Base-by-base conservation (phyloP, 2,888 invertebrate species). In the Protophormia terraenovae region DNA sequence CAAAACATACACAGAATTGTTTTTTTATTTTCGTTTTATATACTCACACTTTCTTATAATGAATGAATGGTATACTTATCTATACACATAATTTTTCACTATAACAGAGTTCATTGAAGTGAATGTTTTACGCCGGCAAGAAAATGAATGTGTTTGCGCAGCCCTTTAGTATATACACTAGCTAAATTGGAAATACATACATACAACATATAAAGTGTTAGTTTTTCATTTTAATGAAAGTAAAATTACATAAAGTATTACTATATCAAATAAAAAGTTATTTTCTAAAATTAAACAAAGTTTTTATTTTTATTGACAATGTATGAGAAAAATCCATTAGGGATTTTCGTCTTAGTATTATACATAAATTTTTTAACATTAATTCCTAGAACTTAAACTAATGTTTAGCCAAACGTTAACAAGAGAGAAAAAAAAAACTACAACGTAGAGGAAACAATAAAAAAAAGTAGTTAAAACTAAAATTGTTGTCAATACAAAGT, bases 321-420 rank as follows among this genome's bases (percentile, higher is more conserved):
- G 64, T 64, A 84, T 67, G 78, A 38, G 60, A 19, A 73, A 83
- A 73, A 53, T 76, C 50, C 58, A 80, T 84, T 76, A 66, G 66
- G 64, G 75, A 71, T 55, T 35, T 58, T 7, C 12, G n/a, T 71
- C n/a, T 41, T 10, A 24, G 8, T 14, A 47, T 14, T 12, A 41
- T 41, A 47, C 19, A 47, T 19, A 19, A n/a, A n/a, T n/a, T n/a
- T n/a, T n/a, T n/a, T n/a, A n/a, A n/a, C n/a, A n/a, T n/a, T n/a
- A n/a, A n/a, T n/a, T n/a, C n/a, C n/a, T n/a, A n/a, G n/a, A n/a
- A 69, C 16, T n/a, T 24, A 12, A 12, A 38, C 12, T 12, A 22
- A 53, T 45, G 60, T 73, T 62, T 50, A 73, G 29, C 41, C 12
- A 16, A 41, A 7, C 38, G 12, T 41, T 16, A 71, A 71, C 14